Evolutionary conservation across 2,797 vertebrate genomes (phyloP), one percentile per base, ranked within the genome.

Genomic region (Platalea minor): DNA sequence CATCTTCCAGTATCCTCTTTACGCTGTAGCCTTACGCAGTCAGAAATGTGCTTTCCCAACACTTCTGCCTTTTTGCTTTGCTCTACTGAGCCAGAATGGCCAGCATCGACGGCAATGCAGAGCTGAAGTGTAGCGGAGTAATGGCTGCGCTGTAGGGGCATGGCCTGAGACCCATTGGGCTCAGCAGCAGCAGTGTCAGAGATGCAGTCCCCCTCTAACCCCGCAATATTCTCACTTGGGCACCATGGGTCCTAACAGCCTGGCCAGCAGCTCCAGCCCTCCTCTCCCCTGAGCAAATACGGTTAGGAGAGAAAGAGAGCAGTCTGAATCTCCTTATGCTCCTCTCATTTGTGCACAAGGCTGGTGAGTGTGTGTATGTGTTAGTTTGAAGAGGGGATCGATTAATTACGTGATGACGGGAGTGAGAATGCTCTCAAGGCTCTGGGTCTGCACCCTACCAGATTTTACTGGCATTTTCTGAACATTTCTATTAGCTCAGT

Each of bases 391-490:
- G 54, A 91, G 51, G 7, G 19, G 26, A 60, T 64, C 21, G 0
- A 88, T 92, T 93, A 85, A 96, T 95, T 86, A 88, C 0, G 20
- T 87, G 93, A 54, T 92, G 91, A 93, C 75, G 61, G 82, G 67
- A 91, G 74, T 2, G 1, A 94, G 68, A 90, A 83, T 35, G 31
- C 70, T 93, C 89, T 80, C 77, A 54, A 59, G 72, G 81, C 57
- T 83, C 68, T 50, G 82, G 81, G 56, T 90, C 82, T 81, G 63
- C 83, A 72, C 94, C 85, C 83, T 69, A 88, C 91, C 60, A 95
- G 93, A 91, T 95, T 95, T 76, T 88, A 84, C 77, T 86, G 92
- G 91, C 89, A 65, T 93, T 95, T 94, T 93, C 95, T 93, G 91
- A 93, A 53, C 28, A 33, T 65, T 94, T 88, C 69, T 95, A 57